Evolutionary conservation across 2,113 vertebrate genomes (phyloP), one percentile per base, ranked within the genome.

Genomic region (Leucopsar rothschildi): DNA sequence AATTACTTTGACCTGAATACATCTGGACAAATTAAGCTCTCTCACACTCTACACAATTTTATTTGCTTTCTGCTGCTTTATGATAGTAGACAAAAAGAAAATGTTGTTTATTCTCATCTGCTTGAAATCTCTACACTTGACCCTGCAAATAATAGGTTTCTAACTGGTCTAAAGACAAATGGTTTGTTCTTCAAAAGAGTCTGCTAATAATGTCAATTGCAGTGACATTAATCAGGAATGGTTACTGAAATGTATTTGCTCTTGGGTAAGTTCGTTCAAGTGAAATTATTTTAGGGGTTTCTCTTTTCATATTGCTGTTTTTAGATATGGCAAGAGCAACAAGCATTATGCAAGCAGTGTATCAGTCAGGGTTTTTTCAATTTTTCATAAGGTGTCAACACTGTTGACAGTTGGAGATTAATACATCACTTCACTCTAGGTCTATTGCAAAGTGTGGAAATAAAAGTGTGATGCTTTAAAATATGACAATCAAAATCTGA

Each of bases 341-440:
- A 88, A 60, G n/a, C 33, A 19, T 47, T 75, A 66, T 3, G 6
- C n/a, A 72, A 57, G 64, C 68, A 19, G 23, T 66, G 29, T 45
- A 92, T 88, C 77, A 77, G 35, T 61, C 33, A 42, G 20, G 29
- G 21, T 3, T 52, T 60, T 85, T 82, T 87, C 44, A 93, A 13
- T 96, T 95, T 94, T 85, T 94, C 73, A 82, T 94, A 60, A 91
- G 52, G 17, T 82, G 78, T 89, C 92, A 95, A 27, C 69, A 52
- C 78, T 81, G 86, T 79, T 95, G 92, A 75, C 73, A 89, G 93
- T 8, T 52, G 84, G 73, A 95, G 69, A 82, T 68, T 68, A 94
- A 89, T 94, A 89, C 22, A 68, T 64, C 42, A 47, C 39, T 22
- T 64, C 42, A 47, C 39, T 22, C 31, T 64, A 69, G 19, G 40